A percentile compares a stretch with the other conserved stretches of the same genome.
Conservation (phyloP, 2,113 vertebrate species). For the Heteronetta atricapilla region DNA sequence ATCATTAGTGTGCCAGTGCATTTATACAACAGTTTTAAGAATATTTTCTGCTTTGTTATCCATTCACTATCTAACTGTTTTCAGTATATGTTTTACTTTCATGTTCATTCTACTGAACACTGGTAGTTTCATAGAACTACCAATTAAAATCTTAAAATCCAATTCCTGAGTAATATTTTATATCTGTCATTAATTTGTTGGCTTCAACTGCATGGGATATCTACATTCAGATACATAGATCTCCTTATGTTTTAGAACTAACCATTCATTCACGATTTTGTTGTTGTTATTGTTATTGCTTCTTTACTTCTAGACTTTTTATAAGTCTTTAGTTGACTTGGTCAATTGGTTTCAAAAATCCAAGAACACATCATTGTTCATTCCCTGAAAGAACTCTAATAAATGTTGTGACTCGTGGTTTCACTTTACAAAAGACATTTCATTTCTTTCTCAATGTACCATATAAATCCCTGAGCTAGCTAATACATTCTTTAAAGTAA, state of each 20-base stretch:
- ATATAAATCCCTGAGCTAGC: not conserved
- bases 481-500: not conserved
- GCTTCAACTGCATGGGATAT: not conserved
- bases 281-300: not conserved
- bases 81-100: not conserved
- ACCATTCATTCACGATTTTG: accelerated
- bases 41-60: not conserved
- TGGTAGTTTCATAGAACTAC: not conserved
- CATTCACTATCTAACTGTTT: not conserved
- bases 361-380: not conserved
- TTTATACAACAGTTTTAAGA: not conserved
- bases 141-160: not conserved
- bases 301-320: not conserved
- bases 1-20: not conserved
- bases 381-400: not conserved
- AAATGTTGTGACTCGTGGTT: not conserved
- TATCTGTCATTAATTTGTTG: not conserved
- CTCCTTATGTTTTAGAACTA: not conserved
- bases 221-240: not conserved
- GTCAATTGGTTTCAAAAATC: not conserved
- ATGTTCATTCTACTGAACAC: not conserved
- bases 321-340: not conserved
- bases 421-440: not conserved
- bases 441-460: not conserved
- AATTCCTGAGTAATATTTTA: not conserved